Conservation (phyloP, 2,888 invertebrate genomes). For the Brassicogethes aeneus region DNA sequence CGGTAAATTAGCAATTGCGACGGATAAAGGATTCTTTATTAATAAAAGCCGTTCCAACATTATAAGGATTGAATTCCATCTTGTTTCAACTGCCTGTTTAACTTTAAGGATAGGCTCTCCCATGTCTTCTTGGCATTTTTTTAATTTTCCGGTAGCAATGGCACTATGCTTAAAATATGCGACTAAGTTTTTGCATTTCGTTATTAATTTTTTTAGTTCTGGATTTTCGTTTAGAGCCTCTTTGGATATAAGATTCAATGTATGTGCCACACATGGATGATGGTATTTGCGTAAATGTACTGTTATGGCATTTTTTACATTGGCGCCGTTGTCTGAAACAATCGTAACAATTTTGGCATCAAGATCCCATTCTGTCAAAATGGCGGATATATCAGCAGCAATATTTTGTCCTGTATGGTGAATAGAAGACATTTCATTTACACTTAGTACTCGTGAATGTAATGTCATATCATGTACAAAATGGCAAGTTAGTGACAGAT, state of each 20-base stretch:
- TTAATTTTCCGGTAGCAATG: constrained; percentile 19
- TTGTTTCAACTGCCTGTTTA: constrained; percentile 20
- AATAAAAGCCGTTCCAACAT: constrained; percentile 13
- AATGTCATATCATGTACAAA: constrained; percentile 19
- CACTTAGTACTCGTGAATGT: too few relatives aligned
- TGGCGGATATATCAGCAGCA: constrained; percentile 9
- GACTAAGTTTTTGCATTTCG: constrained; percentile 18
- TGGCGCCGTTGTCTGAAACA: constrained; percentile 24
- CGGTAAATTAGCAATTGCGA: constrained; percentile 7
- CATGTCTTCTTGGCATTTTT: constrained; percentile 18
- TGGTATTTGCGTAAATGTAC: constrained; percentile 19
- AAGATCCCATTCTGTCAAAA: constrained; percentile 22
- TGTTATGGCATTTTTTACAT: constrained; percentile 23
- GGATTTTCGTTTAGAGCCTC: constrained; percentile 4
- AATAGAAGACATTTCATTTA: constrained; percentile 17
- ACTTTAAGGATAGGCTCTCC: constrained; percentile 18
- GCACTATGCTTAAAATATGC: constrained; percentile 23
- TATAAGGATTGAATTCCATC: constrained; percentile 19
- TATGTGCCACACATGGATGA: constrained; percentile 24
- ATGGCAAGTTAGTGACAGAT: constrained; percentile 22
- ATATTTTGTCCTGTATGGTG: constrained; percentile 16
- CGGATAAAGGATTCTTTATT: constrained; percentile 9
- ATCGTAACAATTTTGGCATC: constrained; percentile 21
- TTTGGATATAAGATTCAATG: constrained; percentile 17
- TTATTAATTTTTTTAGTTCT: constrained; percentile 9